Evolutionary conservation across 1,140 invertebrate genomes (phyloP).

Genomic region (Calephelis nemesis): DNA sequence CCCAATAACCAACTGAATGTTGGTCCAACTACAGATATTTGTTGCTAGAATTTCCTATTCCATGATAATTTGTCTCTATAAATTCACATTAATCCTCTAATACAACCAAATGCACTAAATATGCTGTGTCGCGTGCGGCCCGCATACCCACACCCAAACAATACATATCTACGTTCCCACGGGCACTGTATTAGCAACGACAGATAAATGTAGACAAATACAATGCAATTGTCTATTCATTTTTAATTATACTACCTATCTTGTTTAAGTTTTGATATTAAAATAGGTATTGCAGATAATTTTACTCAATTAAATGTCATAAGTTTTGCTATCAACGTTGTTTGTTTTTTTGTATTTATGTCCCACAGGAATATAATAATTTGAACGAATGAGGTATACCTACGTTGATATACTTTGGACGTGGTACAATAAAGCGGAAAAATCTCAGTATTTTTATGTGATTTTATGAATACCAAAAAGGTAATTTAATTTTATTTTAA

Average conservation of each 20-base stretch:
- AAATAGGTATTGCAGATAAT: no score
- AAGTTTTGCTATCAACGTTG: no score
- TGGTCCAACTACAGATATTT: constrained; percentile 2
- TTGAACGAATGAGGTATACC: no score
- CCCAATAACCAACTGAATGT: background rate
- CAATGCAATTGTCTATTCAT: background rate
- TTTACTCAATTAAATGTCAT: no score
- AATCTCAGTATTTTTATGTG: no score
- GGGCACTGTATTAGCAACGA: constrained; percentile 2
- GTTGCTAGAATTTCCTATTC: background rate
- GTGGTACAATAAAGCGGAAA: no score
- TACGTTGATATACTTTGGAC: no score
- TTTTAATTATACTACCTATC: background rate
- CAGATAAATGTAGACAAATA: background rate
- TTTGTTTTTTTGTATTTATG: no score
- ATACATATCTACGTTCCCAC: constrained; percentile 18
- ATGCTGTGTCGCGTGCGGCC: constrained; percentile 44
- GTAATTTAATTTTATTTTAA: no score
- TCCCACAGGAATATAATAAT: no score
- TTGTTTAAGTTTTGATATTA: no score
- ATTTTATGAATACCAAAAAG: no score
- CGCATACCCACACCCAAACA: constrained; percentile 43
- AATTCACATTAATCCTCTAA: constrained; percentile 35
- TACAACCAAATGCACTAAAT: constrained; percentile 33
- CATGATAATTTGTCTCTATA: constrained; percentile 27